A percentile compares a stretch with the other conserved stretches of the same genome.
These are phyloP conservation scores for Calliopsis andreniformis DNA, from an alignment of 1,140 invertebrate species.

Conservation along the genomic window DNA sequence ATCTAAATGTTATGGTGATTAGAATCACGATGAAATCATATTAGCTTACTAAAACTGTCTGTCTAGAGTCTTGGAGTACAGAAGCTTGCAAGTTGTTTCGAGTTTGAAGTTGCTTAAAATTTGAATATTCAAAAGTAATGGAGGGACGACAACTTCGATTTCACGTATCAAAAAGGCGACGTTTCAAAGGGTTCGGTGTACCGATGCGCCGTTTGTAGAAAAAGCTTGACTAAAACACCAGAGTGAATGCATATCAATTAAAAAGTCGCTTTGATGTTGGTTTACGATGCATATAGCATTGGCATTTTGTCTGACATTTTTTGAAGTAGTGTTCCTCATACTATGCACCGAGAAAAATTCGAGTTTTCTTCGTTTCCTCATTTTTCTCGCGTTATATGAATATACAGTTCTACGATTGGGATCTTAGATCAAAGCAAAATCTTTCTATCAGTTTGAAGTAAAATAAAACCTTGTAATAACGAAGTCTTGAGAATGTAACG, in stretches of 20 bases:
- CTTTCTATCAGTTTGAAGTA: too few relatives aligned
- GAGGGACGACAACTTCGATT: slow-evolving; percentile 39
- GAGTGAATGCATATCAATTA: slow-evolving; percentile 49
- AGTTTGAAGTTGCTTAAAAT: not conserved
- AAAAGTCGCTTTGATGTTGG: slow-evolving; percentile 43
- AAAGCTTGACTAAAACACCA: slow-evolving; percentile 18
- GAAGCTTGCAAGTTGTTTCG: slow-evolving; percentile 3
- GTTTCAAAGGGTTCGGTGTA: slow-evolving; percentile 21
- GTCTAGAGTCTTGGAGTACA: not conserved
- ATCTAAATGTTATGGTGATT: too few relatives aligned
- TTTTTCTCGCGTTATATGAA: not conserved
- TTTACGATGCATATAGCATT: slow-evolving; percentile 28
- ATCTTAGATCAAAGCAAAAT: too few relatives aligned
- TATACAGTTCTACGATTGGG: not conserved
- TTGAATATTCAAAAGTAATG: slow-evolving; percentile 40
- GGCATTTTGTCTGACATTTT: slow-evolving; percentile 36
- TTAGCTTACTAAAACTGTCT: too few relatives aligned
- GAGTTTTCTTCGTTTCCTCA: not conserved
- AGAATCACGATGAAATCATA: too few relatives aligned
- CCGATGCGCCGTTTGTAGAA: slow-evolving; percentile 31
- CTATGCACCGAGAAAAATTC: slow-evolving; percentile 6
- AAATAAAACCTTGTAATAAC: too few relatives aligned
- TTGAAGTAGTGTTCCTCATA: not conserved
- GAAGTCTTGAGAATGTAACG: too few relatives aligned
- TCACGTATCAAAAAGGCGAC: slow-evolving; percentile 28